Evolutionary conservation across 2,888 invertebrate species (phyloP), one percentile per base, ranked within the genome.

Genomic region (Eristalinus sepulchralis): DNA sequence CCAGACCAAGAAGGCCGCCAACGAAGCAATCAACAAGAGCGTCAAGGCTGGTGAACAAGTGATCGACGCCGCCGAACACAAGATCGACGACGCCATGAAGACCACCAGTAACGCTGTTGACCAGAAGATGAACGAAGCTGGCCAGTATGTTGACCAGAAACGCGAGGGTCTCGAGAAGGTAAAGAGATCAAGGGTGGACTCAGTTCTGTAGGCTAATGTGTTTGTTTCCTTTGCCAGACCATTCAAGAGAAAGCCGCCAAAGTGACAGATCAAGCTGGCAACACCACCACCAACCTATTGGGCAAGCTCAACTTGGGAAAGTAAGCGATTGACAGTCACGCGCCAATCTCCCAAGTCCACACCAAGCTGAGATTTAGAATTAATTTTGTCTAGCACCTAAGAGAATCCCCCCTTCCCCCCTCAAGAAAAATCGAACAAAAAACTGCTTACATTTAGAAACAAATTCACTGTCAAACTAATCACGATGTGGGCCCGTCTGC

Each of bases 91-190:
- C 88, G 94, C 94, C 72, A 91, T 95, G 88, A 94, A 94, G 93
- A 93, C 93, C 89, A 94, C 94, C 22, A 93, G 94, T 78, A 92
- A 93, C 22, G 93, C 94, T 11, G 94, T 95, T 63, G 95, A 95
- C 90, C 90, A 94, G 85, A 95, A 95, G 92, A 91, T 95, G 89
- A 94, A 94, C 90, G 94, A 95, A 83, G 94, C 95, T 31, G 95
- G 95, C 90, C 94, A 95, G 89, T 95, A 93, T 90, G 92, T 95
- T 80, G 95, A 93, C 89, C 94, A 94, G 88, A 95, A 95, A 90
- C 93, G 94, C 39, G 94, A 90, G 76, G 89, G 90, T 36, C 88
- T 92, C 57, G 92, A 92, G 88, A 92, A 92, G 89, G 91, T 91
- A 70, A 13, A 59, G 0, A 11, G 13, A 22, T 11, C 5, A 13